These are phyloP conservation scores for Catamblyrhynchus diadema DNA, from an alignment of 2,797 vertebrate species.

Conservation along the genomic window DNA sequence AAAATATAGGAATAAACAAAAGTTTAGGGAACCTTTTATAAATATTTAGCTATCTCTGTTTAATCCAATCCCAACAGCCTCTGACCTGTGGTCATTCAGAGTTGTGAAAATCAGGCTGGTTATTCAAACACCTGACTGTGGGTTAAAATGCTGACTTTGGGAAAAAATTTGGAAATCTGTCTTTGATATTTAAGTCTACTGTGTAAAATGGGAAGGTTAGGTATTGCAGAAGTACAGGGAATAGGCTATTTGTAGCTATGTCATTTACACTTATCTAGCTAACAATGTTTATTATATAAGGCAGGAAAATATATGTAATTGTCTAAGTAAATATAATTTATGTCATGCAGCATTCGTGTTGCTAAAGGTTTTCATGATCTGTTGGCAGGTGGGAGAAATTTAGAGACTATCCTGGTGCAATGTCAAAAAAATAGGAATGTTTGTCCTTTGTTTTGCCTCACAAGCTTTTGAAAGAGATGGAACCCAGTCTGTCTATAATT, in stretches of 20 bases:
- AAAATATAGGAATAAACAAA: neutral
- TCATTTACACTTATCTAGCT: neutral
- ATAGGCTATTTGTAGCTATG: neutral
- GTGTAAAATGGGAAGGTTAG: neutral
- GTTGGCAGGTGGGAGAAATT: neutral
- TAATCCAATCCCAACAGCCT: neutral
- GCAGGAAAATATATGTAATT: neutral
- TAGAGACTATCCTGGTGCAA: neutral
- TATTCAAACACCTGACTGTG: neutral
- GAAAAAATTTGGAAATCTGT: neutral
- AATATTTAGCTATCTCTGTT: neutral
- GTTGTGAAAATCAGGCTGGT: neutral
- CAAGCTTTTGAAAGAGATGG: neutral
- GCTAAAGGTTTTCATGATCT: neutral
- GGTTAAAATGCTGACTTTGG: neutral
- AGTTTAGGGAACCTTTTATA: neutral
- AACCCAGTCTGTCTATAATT: neutral
- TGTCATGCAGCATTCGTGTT: neutral
- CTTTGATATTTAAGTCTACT: neutral
- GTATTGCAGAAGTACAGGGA: neutral
- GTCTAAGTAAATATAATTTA: neutral
- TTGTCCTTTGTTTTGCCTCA: conserved; percentile 3
- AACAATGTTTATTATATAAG: neutral
- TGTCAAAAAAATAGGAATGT: neutral
- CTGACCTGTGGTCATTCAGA: neutral